phyloP scores from a whole-genome alignment of 2,113 vertebrate species.

The Hydropotes inermis region DNA sequence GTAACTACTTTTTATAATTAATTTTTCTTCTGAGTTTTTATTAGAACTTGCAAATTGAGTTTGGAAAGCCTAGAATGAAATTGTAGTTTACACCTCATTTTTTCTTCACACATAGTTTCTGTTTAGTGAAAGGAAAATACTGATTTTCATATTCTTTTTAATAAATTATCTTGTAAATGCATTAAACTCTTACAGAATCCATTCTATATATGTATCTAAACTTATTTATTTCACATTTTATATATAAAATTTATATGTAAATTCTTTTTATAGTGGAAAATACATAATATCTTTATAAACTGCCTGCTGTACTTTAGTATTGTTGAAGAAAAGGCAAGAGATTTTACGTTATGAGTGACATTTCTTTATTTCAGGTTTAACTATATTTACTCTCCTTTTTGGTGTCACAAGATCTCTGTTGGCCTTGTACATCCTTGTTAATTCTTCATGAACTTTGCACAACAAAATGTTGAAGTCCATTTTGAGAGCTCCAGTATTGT shows the following conservation, averaged over 20 bases:
- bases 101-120: too few species aligned
- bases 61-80: too few species aligned
- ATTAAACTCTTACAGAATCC: neutral
- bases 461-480: neutral
- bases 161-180: neutral
- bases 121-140: too few species aligned
- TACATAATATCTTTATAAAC: neutral
- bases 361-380: neutral
- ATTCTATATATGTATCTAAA: neutral
- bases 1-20: too few species aligned
- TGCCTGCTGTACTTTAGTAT: neutral
- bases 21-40: too few species aligned
- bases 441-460: neutral
- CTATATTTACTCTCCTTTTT: neutral
- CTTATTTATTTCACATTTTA: too few species aligned
- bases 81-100: too few species aligned
- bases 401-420: neutral
- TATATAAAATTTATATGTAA: neutral
- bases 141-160: neutral
- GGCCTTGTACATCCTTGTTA: neutral
- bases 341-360: neutral
- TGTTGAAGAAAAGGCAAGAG: rapidly evolving
- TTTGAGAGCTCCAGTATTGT: neutral
- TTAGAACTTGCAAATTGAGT: too few species aligned
- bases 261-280: neutral